These are phyloP conservation scores for Holocentrus rufus DNA, from an alignment of 2,797 vertebrate genomes.

Conservation along the genomic window DNA sequence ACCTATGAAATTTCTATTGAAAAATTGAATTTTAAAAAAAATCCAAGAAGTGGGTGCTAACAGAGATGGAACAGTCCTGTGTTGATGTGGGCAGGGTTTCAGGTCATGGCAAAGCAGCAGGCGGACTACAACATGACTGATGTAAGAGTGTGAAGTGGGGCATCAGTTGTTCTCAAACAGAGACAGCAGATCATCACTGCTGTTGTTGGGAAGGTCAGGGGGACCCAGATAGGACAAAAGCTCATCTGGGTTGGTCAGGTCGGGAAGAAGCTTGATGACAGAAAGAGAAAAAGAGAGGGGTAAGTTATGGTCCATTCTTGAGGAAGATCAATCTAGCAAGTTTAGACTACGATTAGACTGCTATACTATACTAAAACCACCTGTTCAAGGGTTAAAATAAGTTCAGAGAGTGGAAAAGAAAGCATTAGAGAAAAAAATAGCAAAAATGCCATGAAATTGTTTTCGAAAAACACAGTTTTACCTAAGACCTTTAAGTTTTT, in stretches of 20 bases:
- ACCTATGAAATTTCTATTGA: constrained; percentile 31
- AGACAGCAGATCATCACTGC: constrained; percentile 93
- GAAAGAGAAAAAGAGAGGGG: background rate
- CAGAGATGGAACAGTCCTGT: constrained; percentile 14
- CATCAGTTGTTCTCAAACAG: constrained; percentile 96
- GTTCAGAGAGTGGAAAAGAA: too few relatives aligned
- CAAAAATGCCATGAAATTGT: too few relatives aligned
- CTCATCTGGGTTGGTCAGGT: constrained; percentile 95
- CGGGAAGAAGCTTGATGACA: constrained; percentile 88
- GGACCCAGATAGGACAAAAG: constrained; percentile 95
- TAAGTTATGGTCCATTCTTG: background rate
- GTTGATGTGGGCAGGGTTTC: constrained; percentile 32
- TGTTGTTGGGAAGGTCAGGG: constrained; percentile 92
- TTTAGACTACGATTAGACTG: background rate
- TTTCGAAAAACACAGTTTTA: too few relatives aligned
- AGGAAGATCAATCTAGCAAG: background rate
- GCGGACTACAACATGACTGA: constrained; percentile 41
- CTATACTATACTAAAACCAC: background rate
- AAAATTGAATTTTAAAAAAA: background rate
- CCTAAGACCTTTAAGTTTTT: too few relatives aligned
- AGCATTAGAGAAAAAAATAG: too few relatives aligned
- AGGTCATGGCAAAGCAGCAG: constrained; percentile 33
- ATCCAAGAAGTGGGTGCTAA: constrained; percentile 16
- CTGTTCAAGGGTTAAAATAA: too few relatives aligned
- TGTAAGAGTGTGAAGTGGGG: background rate